Conservation (phyloP, 1,140 invertebrate species). For the Drosophila saltans region DNA sequence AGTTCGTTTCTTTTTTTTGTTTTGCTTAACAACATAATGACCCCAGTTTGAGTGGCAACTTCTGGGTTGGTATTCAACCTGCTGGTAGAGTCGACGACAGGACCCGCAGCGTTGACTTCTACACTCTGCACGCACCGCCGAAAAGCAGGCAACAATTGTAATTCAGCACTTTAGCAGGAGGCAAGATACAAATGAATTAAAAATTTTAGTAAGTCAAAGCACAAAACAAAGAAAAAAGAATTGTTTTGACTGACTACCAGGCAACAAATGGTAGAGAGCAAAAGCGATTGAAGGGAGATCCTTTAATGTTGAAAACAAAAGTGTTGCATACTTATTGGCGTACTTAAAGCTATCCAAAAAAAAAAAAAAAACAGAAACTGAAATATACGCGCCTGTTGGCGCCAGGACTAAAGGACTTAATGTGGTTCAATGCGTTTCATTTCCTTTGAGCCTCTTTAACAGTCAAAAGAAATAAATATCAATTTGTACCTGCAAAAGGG, state of each 20-base stretch:
- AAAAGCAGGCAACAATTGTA: slow-evolving; percentile 9
- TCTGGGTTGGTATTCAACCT: neutral
- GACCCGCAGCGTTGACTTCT: neutral
- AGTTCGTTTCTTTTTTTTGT: neutral
- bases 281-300: no score
- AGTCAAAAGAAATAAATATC: slow-evolving; percentile 61
- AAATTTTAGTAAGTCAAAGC: neutral
- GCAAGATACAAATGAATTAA: slow-evolving; percentile 4
- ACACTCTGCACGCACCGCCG: slow-evolving; percentile 4
- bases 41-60: neutral
- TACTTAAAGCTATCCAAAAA: neutral
- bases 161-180: neutral
- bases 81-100: slow-evolving; percentile 10
- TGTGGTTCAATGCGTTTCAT: slow-evolving; percentile 12
- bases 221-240: neutral
- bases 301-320: no score
- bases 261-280: no score
- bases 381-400: neutral
- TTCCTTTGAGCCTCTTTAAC: slow-evolving; percentile 13
- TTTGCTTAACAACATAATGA: slow-evolving; percentile 16
- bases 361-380: neutral
- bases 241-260: neutral
- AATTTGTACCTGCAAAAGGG: slow-evolving; percentile 63
- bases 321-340: no score
- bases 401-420: slow-evolving; percentile 6